Conservation (phyloP, 2,888 invertebrate species). For the Agrotis clavis region DNA sequence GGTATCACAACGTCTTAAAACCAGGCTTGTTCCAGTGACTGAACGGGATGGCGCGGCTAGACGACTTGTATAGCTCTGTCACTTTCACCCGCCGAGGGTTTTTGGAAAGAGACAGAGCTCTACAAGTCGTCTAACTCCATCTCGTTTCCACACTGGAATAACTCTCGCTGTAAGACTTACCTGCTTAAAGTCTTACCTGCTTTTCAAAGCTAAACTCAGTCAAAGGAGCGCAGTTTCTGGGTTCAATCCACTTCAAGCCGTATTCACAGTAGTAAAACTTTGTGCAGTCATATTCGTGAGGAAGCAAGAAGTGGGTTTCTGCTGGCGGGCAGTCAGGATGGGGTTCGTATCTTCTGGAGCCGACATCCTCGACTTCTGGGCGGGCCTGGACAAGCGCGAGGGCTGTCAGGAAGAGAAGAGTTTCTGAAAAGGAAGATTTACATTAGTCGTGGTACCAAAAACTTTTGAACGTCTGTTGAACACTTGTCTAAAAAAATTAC, state of each 20-base stretch:
- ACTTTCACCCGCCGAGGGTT: too few relatives aligned
- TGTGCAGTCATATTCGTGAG: conserved; percentile 83
- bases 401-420: conserved; percentile 67
- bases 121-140: too few relatives aligned
- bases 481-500: too few relatives aligned
- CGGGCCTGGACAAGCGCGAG: conserved; percentile 67
- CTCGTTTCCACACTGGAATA: too few relatives aligned
- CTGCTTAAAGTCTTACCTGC: conserved; percentile 70
- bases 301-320: conserved; percentile 85
- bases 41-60: too few relatives aligned
- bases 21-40: too few relatives aligned
- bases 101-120: too few relatives aligned
- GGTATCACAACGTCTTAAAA: too few relatives aligned
- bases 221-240: conserved; percentile 75
- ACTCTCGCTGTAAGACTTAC: too few relatives aligned
- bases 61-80: too few relatives aligned
- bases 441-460: neutral
- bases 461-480: too few relatives aligned
- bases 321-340: conserved; percentile 91
- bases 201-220: conserved; percentile 75
- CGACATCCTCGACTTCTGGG: conserved; percentile 39
- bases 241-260: conserved; percentile 70
- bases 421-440: conserved; percentile 63
- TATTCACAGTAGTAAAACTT: conserved; percentile 85
- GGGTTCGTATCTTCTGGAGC: conserved; percentile 88